Base-by-base conservation (phyloP, 2,113 vertebrate species). In the Oophaga pumilio region DNA sequence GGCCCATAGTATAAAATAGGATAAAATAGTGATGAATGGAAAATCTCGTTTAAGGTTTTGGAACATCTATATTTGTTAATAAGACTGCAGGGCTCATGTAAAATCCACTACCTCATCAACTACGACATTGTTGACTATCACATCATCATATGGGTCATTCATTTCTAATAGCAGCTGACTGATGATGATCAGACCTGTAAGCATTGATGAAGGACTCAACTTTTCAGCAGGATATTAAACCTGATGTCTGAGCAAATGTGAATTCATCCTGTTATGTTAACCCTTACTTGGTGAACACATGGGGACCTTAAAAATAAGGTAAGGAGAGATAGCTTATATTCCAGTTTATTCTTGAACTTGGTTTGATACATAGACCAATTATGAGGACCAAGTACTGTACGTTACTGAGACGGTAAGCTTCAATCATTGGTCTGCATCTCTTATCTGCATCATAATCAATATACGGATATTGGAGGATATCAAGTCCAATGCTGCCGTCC, bases 351-450 rank as follows among this genome's bases (percentile, higher is more conserved):
- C 18, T 43, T 76, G 73, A n/a, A 50, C 57, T 56, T 78, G 76
- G 22, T 24, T 78, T 78, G 52, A 81, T 62, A 81, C 78, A 81
- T 81, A 60, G 57, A 81, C 78, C 56, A 57, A 18, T 43, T 60
- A 1, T 62, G 10, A 1, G 59, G 64, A 2, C 22, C n/a, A 66
- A 43, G 1, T 43, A 43, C 33, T 43, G 33, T 43, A 62, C 28
- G 0, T 24, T 56, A 26, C 14, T 17, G 17, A n/a, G 76, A 80
- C 43, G 14, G 17, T 60, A 60, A 80, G 56, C 53, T 33, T 0
- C 64, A 66, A 15, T 4, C 22, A 24, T 66, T 2, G 22, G 24
- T 24, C 9, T 18, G 5, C 9, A 66, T 24, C 17, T 43, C 33
- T 43, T 5, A 43, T 43, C 33, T 2, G 33, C 33, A 43, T 43